These are phyloP conservation scores for Catostylus mosaicus DNA, from an alignment of 30 jellyfish, hydroid and myxozoan genomes.

Conservation along the genomic window DNA sequence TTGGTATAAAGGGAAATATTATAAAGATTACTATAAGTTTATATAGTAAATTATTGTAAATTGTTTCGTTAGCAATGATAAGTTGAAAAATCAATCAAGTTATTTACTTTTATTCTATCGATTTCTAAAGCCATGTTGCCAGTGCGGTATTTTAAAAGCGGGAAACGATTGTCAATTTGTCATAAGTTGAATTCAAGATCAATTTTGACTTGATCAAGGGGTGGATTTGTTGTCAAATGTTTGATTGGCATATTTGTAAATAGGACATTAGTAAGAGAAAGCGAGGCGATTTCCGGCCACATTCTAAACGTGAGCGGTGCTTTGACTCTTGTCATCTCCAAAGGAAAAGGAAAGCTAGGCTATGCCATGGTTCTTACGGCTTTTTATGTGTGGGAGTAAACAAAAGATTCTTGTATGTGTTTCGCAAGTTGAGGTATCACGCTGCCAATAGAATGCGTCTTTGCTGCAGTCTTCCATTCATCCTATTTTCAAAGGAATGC, in stretches of 20 bases:
- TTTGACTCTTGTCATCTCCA: conserved; percentile 29
- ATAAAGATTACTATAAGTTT: conserved; percentile 29
- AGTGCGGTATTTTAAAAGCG: neutral
- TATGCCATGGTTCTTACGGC: neutral
- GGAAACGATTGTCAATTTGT: conserved; percentile 24
- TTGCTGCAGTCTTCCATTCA: neutral
- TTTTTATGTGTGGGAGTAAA: no score
- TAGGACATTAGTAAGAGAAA: conserved; percentile 24
- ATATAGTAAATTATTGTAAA: conserved; percentile 54
- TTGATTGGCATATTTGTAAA: conserved; percentile 60
- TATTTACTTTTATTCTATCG: neutral
- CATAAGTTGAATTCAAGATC: neutral
- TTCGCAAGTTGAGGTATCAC: no score
- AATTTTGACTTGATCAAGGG: conserved; percentile 29
- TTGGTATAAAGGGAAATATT: conserved; percentile 38
- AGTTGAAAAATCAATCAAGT: conserved; percentile 13
- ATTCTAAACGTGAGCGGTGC: conserved; percentile 55
- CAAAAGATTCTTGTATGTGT: no score
- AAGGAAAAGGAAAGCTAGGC: conserved; percentile 18
- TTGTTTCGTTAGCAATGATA: conserved; percentile 30
- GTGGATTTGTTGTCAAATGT: conserved; percentile 26
- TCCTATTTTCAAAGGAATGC: neutral
- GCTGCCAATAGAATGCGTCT: no score
- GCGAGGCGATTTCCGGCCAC: conserved; percentile 70
- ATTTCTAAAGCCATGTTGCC: neutral